Percentiles rank a stretch among this genome's conserved stretches.
Conservation (phyloP, 2,113 vertebrate genomes). For the Reinhardtius hippoglossoides region DNA sequence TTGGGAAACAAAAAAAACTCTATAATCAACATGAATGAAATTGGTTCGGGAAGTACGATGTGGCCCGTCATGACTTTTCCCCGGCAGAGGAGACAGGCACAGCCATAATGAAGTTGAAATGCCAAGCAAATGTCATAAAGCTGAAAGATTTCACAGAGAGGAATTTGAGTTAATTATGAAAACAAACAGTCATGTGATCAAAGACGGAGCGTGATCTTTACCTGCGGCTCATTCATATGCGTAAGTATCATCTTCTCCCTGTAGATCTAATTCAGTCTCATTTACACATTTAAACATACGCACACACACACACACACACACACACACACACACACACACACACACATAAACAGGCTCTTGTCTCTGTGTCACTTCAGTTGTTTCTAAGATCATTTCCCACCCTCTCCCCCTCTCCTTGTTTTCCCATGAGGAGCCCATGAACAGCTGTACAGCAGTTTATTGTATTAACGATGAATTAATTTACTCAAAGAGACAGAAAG, state of each 20-base stretch:
- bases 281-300: slow-evolving; percentile 29
- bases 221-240: slow-evolving; percentile 57
- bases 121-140: slow-evolving; percentile 59
- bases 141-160: slow-evolving; percentile 38
- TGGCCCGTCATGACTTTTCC: not conserved
- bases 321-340: slow-evolving; percentile 18
- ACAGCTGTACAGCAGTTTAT: slow-evolving; percentile 55
- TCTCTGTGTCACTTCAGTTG: too few relatives aligned
- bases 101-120: slow-evolving; percentile 54
- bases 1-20: not conserved
- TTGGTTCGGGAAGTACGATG: not conserved
- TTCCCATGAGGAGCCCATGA: slow-evolving; percentile 20
- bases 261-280: slow-evolving; percentile 51
- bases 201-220: slow-evolving; percentile 44
- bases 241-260: slow-evolving; percentile 35
- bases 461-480: slow-evolving; percentile 32
- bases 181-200: slow-evolving; percentile 59
- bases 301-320: slow-evolving; percentile 17
- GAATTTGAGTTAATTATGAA: slow-evolving; percentile 52
- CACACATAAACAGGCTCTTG: slow-evolving; percentile 16
- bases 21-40: not conserved
- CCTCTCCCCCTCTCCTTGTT: slow-evolving; percentile 28
- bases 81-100: too few relatives aligned
- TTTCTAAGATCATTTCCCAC: slow-evolving; percentile 37
- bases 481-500: slow-evolving; percentile 20